Conservation (phyloP, 2,113 vertebrate genomes). For the Chlorodrepanis virens region DNA sequence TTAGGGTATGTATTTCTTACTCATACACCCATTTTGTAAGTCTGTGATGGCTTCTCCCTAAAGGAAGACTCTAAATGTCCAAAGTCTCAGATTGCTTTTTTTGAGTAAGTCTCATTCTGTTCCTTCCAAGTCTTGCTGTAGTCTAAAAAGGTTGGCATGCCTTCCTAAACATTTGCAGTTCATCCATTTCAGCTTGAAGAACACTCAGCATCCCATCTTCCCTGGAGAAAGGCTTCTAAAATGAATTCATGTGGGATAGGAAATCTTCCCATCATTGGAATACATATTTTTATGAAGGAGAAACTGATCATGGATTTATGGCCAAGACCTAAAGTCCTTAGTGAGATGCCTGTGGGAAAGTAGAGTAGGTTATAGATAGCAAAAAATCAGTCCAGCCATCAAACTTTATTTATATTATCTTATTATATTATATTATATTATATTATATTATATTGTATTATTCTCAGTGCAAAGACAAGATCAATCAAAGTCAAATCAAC, state of each 20-base stretch:
- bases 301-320: neutral
- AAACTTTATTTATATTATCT: neutral
- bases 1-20: neutral
- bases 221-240: neutral
- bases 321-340: neutral
- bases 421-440: neutral
- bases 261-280: constrained; percentile 10
- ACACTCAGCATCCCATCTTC: neutral
- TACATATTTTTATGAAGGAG: neutral
- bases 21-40: neutral
- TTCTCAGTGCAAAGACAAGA: neutral
- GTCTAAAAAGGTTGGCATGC: neutral
- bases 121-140: neutral
- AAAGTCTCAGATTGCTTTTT: neutral
- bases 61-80: neutral
- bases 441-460: neutral
- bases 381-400: neutral
- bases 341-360: neutral
- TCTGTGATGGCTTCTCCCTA: neutral
- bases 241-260: neutral
- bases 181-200: neutral
- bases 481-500: neutral
- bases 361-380: neutral
- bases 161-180: neutral
- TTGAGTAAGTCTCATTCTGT: neutral